Evolutionary conservation across 2,888 invertebrate genomes (phyloP).

Genomic region (Adelognathus sp.): DNA sequence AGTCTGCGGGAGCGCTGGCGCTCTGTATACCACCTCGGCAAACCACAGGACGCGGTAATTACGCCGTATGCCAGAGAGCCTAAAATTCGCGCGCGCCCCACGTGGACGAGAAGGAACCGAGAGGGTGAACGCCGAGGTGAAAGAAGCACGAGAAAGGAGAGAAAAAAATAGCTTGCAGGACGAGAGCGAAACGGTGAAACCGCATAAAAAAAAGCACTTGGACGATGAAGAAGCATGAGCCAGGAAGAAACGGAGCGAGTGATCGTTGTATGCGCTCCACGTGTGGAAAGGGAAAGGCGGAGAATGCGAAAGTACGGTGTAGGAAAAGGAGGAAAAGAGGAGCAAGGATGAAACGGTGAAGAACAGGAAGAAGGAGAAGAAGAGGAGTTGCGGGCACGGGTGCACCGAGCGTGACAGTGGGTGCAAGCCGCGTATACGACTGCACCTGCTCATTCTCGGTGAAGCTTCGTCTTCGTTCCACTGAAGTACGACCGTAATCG

Average conservation of each 20-base stretch:
- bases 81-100: constrained; percentile 68
- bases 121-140: constrained; percentile 23
- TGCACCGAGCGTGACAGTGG: constrained; percentile 80
- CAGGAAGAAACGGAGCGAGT: constrained; percentile 38
- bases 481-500: constrained; percentile 25
- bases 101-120: constrained; percentile 43
- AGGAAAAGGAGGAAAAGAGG: constrained; percentile 38
- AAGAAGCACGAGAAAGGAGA: constrained; percentile 40
- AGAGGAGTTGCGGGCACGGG: constrained; percentile 74
- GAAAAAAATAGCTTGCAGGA: constrained; percentile 49
- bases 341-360: constrained; percentile 62
- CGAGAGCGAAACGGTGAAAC: constrained; percentile 74
- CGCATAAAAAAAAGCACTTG: constrained; percentile 78
- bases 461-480: constrained; percentile 50
- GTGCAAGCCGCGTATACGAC: constrained; percentile 69
- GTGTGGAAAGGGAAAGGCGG: constrained; percentile 38
- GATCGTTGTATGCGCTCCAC: constrained; percentile 10
- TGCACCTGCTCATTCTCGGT: constrained; percentile 80
- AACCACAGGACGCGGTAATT: constrained; percentile 76
- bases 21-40: constrained; percentile 64
- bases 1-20: constrained; percentile 57
- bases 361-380: constrained; percentile 67
- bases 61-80: constrained; percentile 65
- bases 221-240: constrained; percentile 63
- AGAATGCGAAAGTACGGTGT: constrained; percentile 30